Conservation (phyloP, 2,797 vertebrate genomes). For the Acanthiza pusilla region DNA sequence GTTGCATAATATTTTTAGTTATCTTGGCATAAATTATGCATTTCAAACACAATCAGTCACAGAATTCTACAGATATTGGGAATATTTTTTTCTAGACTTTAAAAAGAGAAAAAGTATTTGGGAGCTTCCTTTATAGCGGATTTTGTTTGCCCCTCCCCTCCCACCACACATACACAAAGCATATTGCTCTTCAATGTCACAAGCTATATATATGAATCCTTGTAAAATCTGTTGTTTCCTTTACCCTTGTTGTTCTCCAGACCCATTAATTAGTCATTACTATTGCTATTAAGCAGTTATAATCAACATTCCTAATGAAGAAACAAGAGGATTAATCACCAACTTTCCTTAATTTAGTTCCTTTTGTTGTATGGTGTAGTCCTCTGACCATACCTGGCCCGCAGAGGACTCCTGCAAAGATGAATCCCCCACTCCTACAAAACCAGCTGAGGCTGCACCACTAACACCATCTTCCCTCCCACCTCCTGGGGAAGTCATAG, state of each 20-base stretch:
- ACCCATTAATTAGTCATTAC: neutral
- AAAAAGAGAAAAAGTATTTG: neutral
- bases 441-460: neutral
- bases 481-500: neutral
- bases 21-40: neutral
- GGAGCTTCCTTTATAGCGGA: neutral
- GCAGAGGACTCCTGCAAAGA: neutral
- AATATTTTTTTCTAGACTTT: neutral
- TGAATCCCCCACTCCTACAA: neutral
- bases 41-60: neutral
- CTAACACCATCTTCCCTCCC: neutral
- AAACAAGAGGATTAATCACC: neutral
- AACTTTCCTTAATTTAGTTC: neutral
- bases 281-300: neutral
- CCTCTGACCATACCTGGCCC: neutral
- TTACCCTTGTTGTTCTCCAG: neutral
- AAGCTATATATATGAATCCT: neutral
- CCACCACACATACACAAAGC: neutral
- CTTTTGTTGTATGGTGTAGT: neutral
- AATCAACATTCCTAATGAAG: neutral
- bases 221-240: neutral
- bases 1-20: neutral
- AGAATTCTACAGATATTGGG: neutral
- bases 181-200: neutral
- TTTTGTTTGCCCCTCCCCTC: neutral